Conservation (phyloP, 2,888 invertebrate species). For the Drosophila crucigera region DNA sequence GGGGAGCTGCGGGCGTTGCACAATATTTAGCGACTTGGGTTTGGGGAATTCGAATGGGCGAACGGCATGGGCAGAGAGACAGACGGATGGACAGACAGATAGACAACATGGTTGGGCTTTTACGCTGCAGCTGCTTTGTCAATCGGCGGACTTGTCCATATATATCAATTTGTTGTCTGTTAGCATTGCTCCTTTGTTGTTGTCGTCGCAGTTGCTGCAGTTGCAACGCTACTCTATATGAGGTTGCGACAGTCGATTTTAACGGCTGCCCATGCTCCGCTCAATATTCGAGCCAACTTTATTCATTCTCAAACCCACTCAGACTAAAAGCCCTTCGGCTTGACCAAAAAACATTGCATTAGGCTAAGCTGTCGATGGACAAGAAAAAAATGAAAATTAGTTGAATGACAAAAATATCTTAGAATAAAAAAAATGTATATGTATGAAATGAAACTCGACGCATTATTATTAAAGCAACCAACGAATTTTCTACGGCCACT, state of each 20-base stretch:
- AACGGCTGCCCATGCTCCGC: conserved; percentile 10
- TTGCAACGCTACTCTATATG: conserved; percentile 21
- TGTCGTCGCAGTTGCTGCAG: conserved; percentile 47
- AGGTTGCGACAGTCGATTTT: conserved; percentile 52
- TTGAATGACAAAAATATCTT: background rate
- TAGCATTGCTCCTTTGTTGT: conserved; percentile 50
- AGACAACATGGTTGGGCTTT: conserved; percentile 72
- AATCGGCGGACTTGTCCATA: conserved; percentile 70
- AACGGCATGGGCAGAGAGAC: conserved; percentile 25
- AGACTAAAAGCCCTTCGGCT: conserved; percentile 4
- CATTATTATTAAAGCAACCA: conserved; percentile 1
- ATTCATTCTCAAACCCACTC: conserved; percentile 24
- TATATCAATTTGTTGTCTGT: conserved; percentile 78
- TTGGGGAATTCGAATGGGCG: conserved; percentile 6
- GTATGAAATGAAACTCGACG: background rate
- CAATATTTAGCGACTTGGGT: conserved; percentile 23
- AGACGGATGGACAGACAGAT: conserved; percentile 52
- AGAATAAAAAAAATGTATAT: background rate
- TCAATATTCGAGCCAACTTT: conserved; percentile 54
- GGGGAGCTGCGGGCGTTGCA: conserved; percentile 49
- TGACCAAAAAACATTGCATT: conserved; percentile 2
- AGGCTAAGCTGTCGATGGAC: conserved; percentile 2
- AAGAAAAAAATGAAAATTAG: background rate
- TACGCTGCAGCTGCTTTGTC: conserved; percentile 77
- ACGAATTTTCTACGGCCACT: background rate